Percentiles rank a stretch among this genome's conserved stretches.
These are phyloP conservation scores for Lindbergichthys nudifrons DNA, from an alignment of 2,797 vertebrate genomes.

Conservation along the genomic window DNA sequence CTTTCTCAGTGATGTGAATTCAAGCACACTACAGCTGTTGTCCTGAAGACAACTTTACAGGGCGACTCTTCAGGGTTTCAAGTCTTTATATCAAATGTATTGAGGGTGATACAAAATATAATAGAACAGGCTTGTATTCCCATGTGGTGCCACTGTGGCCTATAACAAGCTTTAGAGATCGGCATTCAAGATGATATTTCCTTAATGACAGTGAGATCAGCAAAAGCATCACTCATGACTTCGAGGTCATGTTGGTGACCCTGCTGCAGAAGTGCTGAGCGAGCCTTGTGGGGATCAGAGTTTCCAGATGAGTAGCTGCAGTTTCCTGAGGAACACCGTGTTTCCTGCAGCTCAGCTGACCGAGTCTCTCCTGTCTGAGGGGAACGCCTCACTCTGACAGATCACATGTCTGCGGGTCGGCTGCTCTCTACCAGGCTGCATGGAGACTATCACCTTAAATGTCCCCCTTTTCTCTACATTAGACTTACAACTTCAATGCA, in stretches of 20 bases:
- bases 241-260: background rate
- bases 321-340: constrained; percentile 60
- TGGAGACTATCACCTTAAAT: background rate
- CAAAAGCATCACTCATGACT: background rate
- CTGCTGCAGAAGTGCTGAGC: constrained; percentile 49
- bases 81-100: no score
- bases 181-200: background rate
- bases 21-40: background rate
- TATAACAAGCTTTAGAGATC: background rate
- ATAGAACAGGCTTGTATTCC: background rate
- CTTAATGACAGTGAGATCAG: background rate
- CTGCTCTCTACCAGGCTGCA: background rate
- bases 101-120: background rate
- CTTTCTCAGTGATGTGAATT: background rate
- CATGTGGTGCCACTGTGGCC: background rate
- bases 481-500: background rate
- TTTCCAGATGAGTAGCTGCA: constrained; percentile 29
- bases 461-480: background rate
- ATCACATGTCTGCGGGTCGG: constrained; percentile 23
- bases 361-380: background rate
- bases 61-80: no score
- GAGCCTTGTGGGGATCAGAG: constrained; percentile 14
- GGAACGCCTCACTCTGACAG: background rate
- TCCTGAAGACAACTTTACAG: no score
- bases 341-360: constrained; percentile 68